Percentiles rank a stretch among this genome's conserved stretches.
Conservation (phyloP, 2,888 invertebrate genomes). For the Andrena bucephala region DNA sequence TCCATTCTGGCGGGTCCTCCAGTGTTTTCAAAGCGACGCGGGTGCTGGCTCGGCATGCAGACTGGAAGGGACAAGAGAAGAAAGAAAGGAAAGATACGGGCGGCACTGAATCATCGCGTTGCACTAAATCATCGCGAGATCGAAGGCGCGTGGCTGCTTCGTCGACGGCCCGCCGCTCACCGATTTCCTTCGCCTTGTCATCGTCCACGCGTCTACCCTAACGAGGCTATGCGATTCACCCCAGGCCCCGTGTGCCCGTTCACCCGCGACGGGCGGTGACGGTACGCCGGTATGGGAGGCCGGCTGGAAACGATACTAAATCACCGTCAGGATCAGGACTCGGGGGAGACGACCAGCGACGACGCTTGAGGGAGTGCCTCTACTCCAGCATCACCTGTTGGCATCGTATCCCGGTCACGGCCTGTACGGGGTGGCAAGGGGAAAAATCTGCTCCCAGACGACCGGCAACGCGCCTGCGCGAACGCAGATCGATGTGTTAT, state of each 20-base stretch:
- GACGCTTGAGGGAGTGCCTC: slow-evolving; percentile 81
- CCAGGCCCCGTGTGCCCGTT: too few relatives aligned
- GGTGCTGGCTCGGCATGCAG: background rate
- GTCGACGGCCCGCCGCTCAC: too few relatives aligned
- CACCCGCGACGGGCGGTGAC: too few relatives aligned
- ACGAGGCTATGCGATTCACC: too few relatives aligned
- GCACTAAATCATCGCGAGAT: slow-evolving; percentile 61
- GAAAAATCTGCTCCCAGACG: slow-evolving; percentile 45
- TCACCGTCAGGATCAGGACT: slow-evolving; percentile 64
- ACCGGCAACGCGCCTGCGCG: slow-evolving; percentile 74
- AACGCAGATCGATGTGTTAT: slow-evolving; percentile 81
- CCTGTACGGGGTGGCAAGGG: slow-evolving; percentile 67
- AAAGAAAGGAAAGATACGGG: background rate
- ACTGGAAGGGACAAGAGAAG: background rate
- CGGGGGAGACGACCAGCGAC: slow-evolving; percentile 67
- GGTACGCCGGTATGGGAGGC: background rate
- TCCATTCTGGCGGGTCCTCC: background rate
- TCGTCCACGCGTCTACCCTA: too few relatives aligned
- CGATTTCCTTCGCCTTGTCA: too few relatives aligned
- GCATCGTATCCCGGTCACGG: slow-evolving; percentile 80
- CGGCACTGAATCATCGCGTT: too few relatives aligned
- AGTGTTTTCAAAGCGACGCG: background rate
- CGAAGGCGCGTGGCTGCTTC: slow-evolving; percentile 13
- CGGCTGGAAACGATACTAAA: slow-evolving; percentile 56
- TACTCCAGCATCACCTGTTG: slow-evolving; percentile 82